These are phyloP conservation scores for Paedocypris micromegethes DNA, from an alignment of 2,797 vertebrate genomes.

Conservation along the genomic window DNA sequence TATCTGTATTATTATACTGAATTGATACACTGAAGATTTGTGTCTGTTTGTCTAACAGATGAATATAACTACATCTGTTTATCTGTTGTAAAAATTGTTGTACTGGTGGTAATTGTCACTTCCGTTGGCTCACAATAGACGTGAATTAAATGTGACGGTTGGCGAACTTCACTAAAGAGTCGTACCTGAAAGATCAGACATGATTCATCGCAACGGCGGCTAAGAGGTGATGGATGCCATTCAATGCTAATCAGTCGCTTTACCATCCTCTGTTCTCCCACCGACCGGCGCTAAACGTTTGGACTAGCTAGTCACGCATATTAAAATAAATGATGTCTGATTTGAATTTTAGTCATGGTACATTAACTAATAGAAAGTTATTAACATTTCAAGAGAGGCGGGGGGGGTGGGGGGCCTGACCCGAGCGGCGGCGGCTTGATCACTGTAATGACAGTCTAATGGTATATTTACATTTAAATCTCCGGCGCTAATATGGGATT, in stretches of 20 bases:
- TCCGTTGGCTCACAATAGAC: conserved; percentile 1
- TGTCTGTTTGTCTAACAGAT: too few species aligned
- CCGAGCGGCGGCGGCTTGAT: conserved; percentile 97
- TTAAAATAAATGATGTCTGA: conserved; percentile 99
- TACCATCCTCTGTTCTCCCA: conserved; percentile 94
- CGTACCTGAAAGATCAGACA: conserved; percentile 62
- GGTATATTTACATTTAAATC: conserved; percentile 99
- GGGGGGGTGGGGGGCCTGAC: conserved; percentile 92
- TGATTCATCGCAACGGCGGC: conserved; percentile 71
- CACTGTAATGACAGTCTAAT: conserved; percentile 99
- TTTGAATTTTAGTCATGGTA: conserved; percentile 99
- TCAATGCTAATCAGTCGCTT: conserved; percentile 96
- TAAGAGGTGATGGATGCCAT: conserved; percentile 80
- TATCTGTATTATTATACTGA: too few species aligned
- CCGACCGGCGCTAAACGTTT: conserved; percentile 98
- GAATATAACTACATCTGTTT: too few species aligned
- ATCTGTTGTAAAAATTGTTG: too few species aligned
- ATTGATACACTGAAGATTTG: too few species aligned
- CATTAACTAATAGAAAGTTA: conserved; percentile 99
- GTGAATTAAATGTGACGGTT: conserved; percentile 56
- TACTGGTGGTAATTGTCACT: too few species aligned
- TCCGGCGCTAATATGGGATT: conserved; percentile 98
- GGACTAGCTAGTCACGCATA: conserved; percentile 99
- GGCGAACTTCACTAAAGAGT: conserved; percentile 61
- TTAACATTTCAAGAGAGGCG: conserved; percentile 98